Conservation (phyloP, 2,113 vertebrate genomes). For the Agelaius phoeniceus region DNA sequence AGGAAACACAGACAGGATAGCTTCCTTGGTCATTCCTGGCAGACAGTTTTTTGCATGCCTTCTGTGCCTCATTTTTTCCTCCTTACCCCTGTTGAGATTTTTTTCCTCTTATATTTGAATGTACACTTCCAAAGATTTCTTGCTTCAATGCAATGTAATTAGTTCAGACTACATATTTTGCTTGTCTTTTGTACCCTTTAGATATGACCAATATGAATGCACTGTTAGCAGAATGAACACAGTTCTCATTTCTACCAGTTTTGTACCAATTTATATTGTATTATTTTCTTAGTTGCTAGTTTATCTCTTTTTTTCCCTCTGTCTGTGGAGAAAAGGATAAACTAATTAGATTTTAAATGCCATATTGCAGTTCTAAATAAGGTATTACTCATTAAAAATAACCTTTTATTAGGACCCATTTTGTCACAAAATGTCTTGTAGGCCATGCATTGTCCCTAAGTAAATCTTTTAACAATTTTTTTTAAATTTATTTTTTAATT, state of each 20-base stretch:
- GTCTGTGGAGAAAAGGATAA: neutral
- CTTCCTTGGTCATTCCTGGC: neutral
- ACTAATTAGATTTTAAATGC: constrained; percentile 21
- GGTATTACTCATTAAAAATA: neutral
- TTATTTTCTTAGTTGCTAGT: neutral
- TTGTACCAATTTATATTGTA: neutral
- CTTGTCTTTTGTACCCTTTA: neutral
- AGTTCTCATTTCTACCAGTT: neutral
- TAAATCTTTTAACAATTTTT: neutral
- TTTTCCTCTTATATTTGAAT: neutral
- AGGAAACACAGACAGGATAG: neutral
- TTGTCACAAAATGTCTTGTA: neutral
- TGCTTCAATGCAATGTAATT: neutral
- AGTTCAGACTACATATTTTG: neutral
- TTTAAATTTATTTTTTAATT: neutral
- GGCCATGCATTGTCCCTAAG: neutral
- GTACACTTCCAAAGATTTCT: neutral
- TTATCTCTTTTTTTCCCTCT: neutral
- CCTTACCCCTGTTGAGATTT: neutral
- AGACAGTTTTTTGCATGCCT: neutral
- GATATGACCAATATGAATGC: neutral
- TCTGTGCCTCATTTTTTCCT: neutral
- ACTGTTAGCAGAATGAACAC: neutral
- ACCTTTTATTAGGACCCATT: neutral
- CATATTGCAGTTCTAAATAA: neutral